These are phyloP conservation scores for Cosmopolites sordidus DNA, from an alignment of 2,888 invertebrate genomes.

Conservation along the genomic window DNA sequence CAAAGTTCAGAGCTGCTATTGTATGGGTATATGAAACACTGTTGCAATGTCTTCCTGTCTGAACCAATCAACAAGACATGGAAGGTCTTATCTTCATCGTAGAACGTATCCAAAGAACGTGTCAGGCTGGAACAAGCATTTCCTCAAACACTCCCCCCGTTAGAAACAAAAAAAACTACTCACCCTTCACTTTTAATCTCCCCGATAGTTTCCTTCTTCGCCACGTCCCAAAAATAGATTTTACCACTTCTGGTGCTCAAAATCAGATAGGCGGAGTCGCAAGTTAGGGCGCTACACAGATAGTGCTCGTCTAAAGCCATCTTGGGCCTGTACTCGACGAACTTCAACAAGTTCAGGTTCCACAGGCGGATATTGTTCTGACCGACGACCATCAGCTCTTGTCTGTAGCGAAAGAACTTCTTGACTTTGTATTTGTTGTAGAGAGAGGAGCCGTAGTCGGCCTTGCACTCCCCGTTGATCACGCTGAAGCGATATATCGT, in stretches of 20 bases:
- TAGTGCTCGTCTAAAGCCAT: neutral
- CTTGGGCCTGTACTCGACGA: neutral
- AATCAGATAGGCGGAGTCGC: conserved; percentile 48
- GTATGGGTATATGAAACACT: conserved; percentile 38
- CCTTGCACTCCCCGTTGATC: too few relatives aligned
- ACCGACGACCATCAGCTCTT: neutral
- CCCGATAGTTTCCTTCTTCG: conserved; percentile 21
- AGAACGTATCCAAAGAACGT: conserved; percentile 40
- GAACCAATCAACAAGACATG: conserved; percentile 40
- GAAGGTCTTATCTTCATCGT: conserved; percentile 36
- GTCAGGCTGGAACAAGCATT: conserved; percentile 29
- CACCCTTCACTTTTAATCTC: conserved; percentile 35
- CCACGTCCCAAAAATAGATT: conserved; percentile 47
- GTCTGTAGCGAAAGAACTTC: neutral
- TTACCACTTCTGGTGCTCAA: conserved; percentile 46
- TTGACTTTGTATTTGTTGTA: neutral
- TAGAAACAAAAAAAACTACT: conserved; percentile 14
- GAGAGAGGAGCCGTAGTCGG: neutral
- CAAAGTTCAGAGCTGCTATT: conserved; percentile 22
- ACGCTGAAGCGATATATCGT: neutral
- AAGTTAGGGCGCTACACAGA: conserved; percentile 26
- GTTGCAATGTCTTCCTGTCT: conserved; percentile 40
- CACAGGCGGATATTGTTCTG: neutral
- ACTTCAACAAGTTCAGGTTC: neutral
- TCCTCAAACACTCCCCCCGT: too few relatives aligned